Base-by-base conservation (phyloP, 2,888 invertebrate species). In the Lochmaea capreae region DNA sequence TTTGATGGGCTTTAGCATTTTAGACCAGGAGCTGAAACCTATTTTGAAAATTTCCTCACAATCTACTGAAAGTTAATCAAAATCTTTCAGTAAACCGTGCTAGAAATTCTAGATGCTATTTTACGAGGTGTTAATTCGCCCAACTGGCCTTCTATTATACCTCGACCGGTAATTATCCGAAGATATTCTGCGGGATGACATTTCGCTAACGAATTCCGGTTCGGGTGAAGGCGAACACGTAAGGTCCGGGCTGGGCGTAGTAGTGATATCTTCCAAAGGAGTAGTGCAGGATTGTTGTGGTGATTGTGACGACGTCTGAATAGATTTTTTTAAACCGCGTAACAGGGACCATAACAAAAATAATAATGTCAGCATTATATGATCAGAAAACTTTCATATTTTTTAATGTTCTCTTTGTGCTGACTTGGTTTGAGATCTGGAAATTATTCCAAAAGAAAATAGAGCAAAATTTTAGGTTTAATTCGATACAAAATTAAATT, bases 271-370 rank as follows among this genome's bases (percentile, higher is more conserved):
- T 46, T 74, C 76, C 67, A 66, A 71, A 26, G 75, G 75, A 33
- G 69, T 66, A 42, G 52, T 68, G 73, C 49, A 39, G 61, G 61
- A 52, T 61, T 49, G 61, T 18, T 63, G 62, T 68, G 77, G 63
- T 65, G 75, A 66, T 63, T 79, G 57, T 74, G 83, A 77, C 76
- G 81, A 75, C 33, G 77, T 79, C 63, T 76, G 78, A 66, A 76
- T 75, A 68, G 82, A 80, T 76, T 84, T 85, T 80, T 83, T 86
- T 65, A 91, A 87, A 87, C 90, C 90, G 85, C 91, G 90, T 84
- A 90, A 89, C 80, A 89, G 89, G 83, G 90, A 89, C 91, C 91
- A 91, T 87, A 90, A 87, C 87, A 91, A 89, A 84, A 91, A 90
- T 83, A 91, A 89, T 84, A 91, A 86, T 84, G 91, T 91, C 87